phyloP scores from a whole-genome alignment of 2,888 invertebrate genomes.

The Drosophila kokeensis region DNA sequence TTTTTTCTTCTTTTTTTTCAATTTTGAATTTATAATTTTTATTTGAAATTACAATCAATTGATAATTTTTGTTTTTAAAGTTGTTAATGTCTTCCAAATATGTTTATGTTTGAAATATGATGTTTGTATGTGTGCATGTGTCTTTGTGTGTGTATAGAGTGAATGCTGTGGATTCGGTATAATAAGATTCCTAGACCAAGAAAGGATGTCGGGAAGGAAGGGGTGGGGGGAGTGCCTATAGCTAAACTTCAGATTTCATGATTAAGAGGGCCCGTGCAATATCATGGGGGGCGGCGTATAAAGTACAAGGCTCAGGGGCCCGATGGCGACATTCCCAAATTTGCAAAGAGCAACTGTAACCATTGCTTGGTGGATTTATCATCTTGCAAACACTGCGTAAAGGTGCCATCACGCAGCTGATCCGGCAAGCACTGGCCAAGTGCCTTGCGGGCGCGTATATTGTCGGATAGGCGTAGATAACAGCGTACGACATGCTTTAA shows the following conservation, averaged over 20 bases:
- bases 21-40: conserved; percentile 22
- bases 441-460: conserved; percentile 97
- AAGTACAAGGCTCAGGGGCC: conserved; percentile 22
- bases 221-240: background rate
- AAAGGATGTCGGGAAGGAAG: background rate
- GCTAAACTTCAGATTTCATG: conserved; percentile 1
- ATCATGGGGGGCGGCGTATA: background rate
- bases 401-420: conserved; percentile 98
- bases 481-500: conserved; percentile 99
- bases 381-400: conserved; percentile 95
- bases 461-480: conserved; percentile 98
- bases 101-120: background rate
- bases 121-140: conserved; percentile 7
- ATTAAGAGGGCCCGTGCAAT: conserved; percentile 18
- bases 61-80: conserved; percentile 1
- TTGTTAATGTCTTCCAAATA: background rate
- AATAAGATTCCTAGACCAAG: conserved; percentile 25
- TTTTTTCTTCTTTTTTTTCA: background rate
- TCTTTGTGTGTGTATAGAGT: background rate
- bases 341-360: conserved; percentile 96
- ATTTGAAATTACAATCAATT: conserved; percentile 23
- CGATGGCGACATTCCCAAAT: conserved; percentile 90
- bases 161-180: conserved; percentile 5
- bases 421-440: conserved; percentile 98
- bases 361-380: conserved; percentile 99